Base-by-base conservation (phyloP, 2,797 vertebrate genomes). In the Neosilurus mollespiculum region DNA sequence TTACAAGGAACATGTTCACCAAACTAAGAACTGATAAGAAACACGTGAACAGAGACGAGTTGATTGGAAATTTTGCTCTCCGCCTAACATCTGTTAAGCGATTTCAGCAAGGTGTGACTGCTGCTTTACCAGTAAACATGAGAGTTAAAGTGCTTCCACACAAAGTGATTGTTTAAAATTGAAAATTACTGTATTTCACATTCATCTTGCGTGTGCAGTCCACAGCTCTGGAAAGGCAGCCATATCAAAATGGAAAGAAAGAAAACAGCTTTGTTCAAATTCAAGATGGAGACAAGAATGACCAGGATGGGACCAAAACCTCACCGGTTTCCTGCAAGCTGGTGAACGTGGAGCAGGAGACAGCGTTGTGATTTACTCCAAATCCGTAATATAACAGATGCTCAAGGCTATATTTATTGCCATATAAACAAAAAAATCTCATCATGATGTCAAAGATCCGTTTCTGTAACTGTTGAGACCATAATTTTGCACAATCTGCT, bases 311-410 rank as follows among this genome's bases (percentile, higher is more conserved):
- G 34, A 84, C 86, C 5, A 82, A 43, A 58, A 80, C 66, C 22
- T 10, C 77, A 51, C 82, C 66, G 53, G 85, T 89, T 7, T 87
- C 87, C 0, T 90, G 86, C 59, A 85, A 83, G 14, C 88, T 89
- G 67, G 14, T 86, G 69, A 89, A 91, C 82, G 72, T 79, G 0
- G 87, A 92, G 34, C 90, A 93, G 86, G 95, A 95, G 86, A 95
- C 94, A 0, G 91, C 93, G 22, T 90, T 95, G 88, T 95, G 90
- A 94, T 54, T 10, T 58, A 15, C 22, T 51, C 12, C 34, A 69
- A 30, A 67, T 64, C 34, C 59, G 1, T 26, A 26, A 11, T 75
- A 16, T 49, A 14, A 30, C 53, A 83, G 51, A 12, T 14, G 22
- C 85, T 78, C 49, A 79, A 71, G 43, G 20, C 37, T 64, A 65